Base-by-base conservation (phyloP, 2,888 invertebrate species). In the Panopea generosa region DNA sequence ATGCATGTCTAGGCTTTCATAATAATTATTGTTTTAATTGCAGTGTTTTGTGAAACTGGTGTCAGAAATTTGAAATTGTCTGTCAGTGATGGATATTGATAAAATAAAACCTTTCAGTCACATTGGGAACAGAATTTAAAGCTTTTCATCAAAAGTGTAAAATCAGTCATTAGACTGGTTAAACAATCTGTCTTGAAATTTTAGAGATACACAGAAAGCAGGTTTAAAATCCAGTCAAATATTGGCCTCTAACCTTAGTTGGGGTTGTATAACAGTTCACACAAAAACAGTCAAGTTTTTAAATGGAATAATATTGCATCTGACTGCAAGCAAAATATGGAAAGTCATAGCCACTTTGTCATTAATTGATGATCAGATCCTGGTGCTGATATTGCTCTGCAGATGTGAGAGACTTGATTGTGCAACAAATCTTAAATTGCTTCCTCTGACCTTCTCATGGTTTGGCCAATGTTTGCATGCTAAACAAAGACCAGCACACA, bases 11-110 rank as follows among this genome's bases (percentile, higher is more conserved):
- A 59, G 47, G 69, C 47, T 62, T 60, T 43, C 63, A 65, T 43
- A 61, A 52, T 59, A 68, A 75, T 75, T 70, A 59, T 55, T 50
- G 56, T 60, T 75, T 61, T 65, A 60, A 75, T 65, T 75, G 69
- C 69, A 68, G 53, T 61, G 69, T 63, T 52, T 75, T 70, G 65
- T 75, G 50, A 59, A 62, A 53, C 29, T 65, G 60, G 47, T 60
- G 65, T 65, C 65, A 69, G 55, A 59, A 59, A 52, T 60, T 59
- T 57, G 59, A 67, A 57, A 20, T 16, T 67, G 27, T 57, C 16
- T 61, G 61, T 66, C 61, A 61, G n/a, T 61, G 67, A 67, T 67
- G 66, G 61, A 61, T 56, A 61, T 55, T 49, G 55, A 61, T 40
- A 62, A 67, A 61, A 67, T 67, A 57, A 67, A 67, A 50, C 38